phyloP scores from a whole-genome alignment of 2,797 vertebrate species.

The Sarcoramphus papa region DNA sequence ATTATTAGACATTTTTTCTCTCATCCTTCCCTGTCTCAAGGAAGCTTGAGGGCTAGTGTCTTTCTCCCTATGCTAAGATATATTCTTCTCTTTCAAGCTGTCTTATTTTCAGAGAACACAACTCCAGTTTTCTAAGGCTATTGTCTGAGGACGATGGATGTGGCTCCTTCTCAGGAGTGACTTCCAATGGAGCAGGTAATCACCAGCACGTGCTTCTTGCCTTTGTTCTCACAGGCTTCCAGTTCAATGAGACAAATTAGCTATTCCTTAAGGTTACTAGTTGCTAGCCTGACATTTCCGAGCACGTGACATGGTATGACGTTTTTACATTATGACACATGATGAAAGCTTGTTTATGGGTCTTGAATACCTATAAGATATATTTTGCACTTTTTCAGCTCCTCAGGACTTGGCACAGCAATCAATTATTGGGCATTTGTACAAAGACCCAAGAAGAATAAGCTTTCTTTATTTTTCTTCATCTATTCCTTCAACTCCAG shows the following conservation, averaged over 20 bases:
- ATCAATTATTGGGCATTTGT: not conserved
- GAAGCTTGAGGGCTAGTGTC: not conserved
- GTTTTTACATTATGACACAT: not conserved
- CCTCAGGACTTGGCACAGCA: not conserved
- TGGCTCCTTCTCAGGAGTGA: not conserved
- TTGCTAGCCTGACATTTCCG: not conserved
- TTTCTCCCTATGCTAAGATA: not conserved
- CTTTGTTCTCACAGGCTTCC: not conserved
- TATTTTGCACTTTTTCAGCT: not conserved
- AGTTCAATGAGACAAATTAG: not conserved
- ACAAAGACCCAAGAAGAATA: not conserved
- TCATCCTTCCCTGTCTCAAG: not conserved
- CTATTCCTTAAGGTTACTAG: not conserved
- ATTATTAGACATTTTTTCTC: not conserved
- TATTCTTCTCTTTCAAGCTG: not conserved
- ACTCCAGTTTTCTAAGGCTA: not conserved
- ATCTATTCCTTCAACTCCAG: not conserved
- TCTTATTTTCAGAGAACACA: not conserved
- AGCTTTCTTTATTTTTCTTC: not conserved
- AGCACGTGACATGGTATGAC: accelerated
- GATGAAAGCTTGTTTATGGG: not conserved
- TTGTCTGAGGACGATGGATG: not conserved
- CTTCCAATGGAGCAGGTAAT: not conserved
- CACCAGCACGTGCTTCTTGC: not conserved
- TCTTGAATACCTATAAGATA: not conserved